These are phyloP conservation scores for Piezodorus guildinii DNA, from an alignment of 1,140 invertebrate species.

Conservation along the genomic window DNA sequence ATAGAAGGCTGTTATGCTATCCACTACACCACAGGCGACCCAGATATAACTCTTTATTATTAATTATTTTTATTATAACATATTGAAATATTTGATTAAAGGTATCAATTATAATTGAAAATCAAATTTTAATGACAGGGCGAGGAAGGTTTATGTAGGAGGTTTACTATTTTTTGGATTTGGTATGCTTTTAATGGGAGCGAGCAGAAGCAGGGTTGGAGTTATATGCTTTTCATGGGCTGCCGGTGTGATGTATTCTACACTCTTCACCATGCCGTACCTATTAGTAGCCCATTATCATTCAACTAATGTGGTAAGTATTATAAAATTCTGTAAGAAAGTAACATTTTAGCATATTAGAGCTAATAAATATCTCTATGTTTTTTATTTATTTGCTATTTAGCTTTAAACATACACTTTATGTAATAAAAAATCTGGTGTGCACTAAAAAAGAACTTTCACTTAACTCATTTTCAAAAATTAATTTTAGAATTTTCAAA, in stretches of 20 bases:
- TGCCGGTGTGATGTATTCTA: conserved; percentile 93
- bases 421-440: no score
- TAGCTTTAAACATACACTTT: no score
- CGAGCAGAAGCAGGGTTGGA: conserved; percentile 59
- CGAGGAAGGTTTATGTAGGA: conserved; percentile 74
- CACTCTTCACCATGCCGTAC: conserved; percentile 94
- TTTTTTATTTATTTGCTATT: no score
- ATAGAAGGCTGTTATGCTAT: no score
- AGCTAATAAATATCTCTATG: no score
- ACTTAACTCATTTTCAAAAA: no score
- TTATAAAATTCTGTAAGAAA: no score
- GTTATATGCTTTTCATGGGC: conserved; percentile 82
- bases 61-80: background rate
- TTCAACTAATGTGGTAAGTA: conserved; percentile 63
- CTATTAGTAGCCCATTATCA: conserved; percentile 88
- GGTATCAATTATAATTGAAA: background rate
- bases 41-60: background rate
- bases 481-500: no score
- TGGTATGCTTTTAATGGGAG: conserved; percentile 81
- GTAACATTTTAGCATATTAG: no score
- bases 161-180: conserved; percentile 79
- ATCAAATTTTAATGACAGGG: conserved; percentile 52
- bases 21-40: no score
- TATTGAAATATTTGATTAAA: background rate
- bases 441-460: no score